Evolutionary conservation across 1,140 invertebrate genomes (phyloP).

Genomic region (Drosophila yakuba): DNA sequence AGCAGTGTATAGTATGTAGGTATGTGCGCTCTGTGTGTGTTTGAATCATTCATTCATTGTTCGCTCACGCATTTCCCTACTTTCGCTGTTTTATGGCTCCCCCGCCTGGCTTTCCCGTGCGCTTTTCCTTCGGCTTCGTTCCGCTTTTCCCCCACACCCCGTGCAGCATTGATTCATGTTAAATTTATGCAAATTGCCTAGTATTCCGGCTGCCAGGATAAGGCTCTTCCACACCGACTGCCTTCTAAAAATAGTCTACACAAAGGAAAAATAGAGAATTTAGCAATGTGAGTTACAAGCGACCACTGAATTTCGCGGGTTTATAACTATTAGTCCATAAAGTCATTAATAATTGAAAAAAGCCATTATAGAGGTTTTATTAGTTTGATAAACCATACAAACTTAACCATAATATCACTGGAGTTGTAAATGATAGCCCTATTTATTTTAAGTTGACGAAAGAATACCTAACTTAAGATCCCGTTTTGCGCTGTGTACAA

Average conservation of each 20-base stretch:
- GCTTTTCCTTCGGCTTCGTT: slow-evolving; percentile 6
- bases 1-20: slow-evolving; percentile 1
- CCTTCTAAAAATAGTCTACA: slow-evolving; percentile 60
- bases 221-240: slow-evolving; percentile 17
- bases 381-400: neutral
- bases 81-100: slow-evolving; percentile 31
- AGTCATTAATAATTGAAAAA: neutral
- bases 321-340: neutral
- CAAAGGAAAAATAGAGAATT: neutral
- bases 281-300: no score
- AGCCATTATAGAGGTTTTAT: no score
- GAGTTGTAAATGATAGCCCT: no score
- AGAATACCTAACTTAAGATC: neutral
- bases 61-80: slow-evolving; percentile 39
- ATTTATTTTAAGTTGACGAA: no score
- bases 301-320: neutral
- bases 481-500: neutral
- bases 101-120: slow-evolving; percentile 15
- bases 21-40: slow-evolving; percentile 16
- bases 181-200: slow-evolving; percentile 76
- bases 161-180: slow-evolving; percentile 67
- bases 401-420: no score
- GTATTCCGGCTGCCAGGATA: slow-evolving; percentile 44
- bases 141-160: neutral
- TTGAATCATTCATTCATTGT: slow-evolving; percentile 49